Evolutionary conservation across 2,797 vertebrate species (phyloP), one percentile per base, ranked within the genome.

Genomic region (Poecilia wingei): DNA sequence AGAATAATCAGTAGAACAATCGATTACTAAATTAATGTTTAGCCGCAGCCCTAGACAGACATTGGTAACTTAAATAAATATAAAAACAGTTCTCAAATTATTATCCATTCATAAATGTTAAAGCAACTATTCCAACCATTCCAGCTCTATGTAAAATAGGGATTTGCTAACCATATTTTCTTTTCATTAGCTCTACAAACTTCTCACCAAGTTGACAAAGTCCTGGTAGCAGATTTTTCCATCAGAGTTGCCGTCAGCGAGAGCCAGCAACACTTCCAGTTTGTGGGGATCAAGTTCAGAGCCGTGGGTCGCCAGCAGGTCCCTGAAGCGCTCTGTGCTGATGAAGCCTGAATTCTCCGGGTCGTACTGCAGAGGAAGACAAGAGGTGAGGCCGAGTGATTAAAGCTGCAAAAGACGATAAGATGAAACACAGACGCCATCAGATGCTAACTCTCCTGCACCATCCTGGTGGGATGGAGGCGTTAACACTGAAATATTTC

Each of bases 141-240:
- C 16, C 16, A 18, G 31, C 33, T 33, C 18, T 20, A 18, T 61
- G 59, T 33, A 6, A 33, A 61, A 61, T 31, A 61, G 6, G 6
- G 59, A 25, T 10, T 55, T 55, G 53, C 25, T 55, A n/a, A n/a
- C 53, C 53, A n/a, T 13, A 57, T 57, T 57, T 57, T 57, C 3
- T 12, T 53, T 53, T 9, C 41, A n/a, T 45, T 45, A 13, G 64
- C 20, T 16, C 22, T 41, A 77, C 73, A 76, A 87, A 66, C 47
- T 43, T 84, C 98, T 98, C 93, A 99, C 98, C 97, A 99, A 96
- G 93, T 97, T 99, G 92, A 97, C 97, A 80, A 99, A 98, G 91
- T 99, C 98, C 94, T 98, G 98, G 94, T 99, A 99, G 93, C 97
- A 97, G 93, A 99, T 97, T 93, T 97, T 98, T 43, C 98, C 98